phyloP scores from a whole-genome alignment of 1,140 invertebrate species.

The Penaeus vannamei region DNA sequence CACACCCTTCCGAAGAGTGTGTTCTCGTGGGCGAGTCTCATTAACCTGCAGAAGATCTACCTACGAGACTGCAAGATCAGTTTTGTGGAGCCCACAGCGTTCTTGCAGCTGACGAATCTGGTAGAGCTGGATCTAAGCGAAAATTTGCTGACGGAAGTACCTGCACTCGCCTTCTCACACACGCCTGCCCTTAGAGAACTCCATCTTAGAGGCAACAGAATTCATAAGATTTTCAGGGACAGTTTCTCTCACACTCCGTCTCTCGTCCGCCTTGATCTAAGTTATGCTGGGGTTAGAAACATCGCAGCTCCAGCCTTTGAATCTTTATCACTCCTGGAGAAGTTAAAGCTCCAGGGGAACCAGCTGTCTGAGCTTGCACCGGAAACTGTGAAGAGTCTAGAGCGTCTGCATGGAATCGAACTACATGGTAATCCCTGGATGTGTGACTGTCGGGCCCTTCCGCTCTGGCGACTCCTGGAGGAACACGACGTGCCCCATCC shows the following conservation, averaged over 20 bases:
- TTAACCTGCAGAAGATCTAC: conserved; percentile 89
- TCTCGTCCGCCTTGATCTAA: conserved; percentile 87
- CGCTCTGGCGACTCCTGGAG: conserved; percentile 63
- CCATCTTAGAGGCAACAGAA: conserved; percentile 84
- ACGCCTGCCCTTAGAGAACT: conserved; percentile 83
- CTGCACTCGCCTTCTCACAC: conserved; percentile 82
- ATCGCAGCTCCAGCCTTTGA: conserved; percentile 84
- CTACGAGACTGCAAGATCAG: conserved; percentile 83
- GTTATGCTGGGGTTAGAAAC: conserved; percentile 83
- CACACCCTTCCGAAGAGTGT: conserved; percentile 82
- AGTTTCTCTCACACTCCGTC: conserved; percentile 82
- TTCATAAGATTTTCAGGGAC: conserved; percentile 82
- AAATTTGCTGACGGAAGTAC: conserved; percentile 84
- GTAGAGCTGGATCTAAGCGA: conserved; percentile 90
- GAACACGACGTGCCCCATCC: conserved; percentile 76
- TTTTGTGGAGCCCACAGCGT: conserved; percentile 83
- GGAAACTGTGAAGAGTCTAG: conserved; percentile 69
- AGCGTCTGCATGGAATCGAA: conserved; percentile 68
- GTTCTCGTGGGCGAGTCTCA: conserved; percentile 83
- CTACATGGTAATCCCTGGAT: conserved; percentile 71
- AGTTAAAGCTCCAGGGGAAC: conserved; percentile 64
- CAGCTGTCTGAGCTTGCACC: conserved; percentile 67
- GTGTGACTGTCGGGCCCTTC: conserved; percentile 70
- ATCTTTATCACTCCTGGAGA: conserved; percentile 61
- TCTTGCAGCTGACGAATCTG: conserved; percentile 87